Conservation (phyloP, 1,140 invertebrate species). For the Odontomachus brunneus region DNA sequence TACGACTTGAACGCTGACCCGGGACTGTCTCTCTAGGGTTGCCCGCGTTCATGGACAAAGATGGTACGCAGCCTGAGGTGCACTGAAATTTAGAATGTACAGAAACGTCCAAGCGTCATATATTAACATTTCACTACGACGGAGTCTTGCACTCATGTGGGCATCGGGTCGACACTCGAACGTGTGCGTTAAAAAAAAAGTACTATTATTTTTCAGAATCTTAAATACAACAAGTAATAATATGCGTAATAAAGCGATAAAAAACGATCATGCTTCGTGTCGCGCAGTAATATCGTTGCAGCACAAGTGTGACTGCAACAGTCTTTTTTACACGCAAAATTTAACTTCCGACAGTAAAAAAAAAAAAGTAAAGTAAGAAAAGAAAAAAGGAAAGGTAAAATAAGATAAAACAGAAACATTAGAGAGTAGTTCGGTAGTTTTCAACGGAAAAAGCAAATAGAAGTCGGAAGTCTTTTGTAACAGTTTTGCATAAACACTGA, state of each 20-base stretch:
- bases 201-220: slow-evolving; percentile 48
- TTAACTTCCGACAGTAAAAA: too few species aligned
- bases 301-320: not conserved
- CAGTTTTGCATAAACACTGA: slow-evolving; percentile 9
- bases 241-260: slow-evolving; percentile 40
- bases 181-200: slow-evolving; percentile 38
- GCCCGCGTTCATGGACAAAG: slow-evolving; percentile 82
- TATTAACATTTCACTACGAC: slow-evolving; percentile 71
- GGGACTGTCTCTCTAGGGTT: slow-evolving; percentile 80
- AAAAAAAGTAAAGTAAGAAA: too few species aligned
- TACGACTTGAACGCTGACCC: slow-evolving; percentile 79
- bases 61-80: slow-evolving; percentile 81
- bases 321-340: too few species aligned
- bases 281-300: slow-evolving; percentile 27
- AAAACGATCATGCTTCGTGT: slow-evolving; percentile 50
- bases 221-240: slow-evolving; percentile 56
- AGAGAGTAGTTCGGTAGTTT: slow-evolving; percentile 10
- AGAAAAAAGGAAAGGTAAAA: slow-evolving; percentile 26
- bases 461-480: slow-evolving; percentile 15
- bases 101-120: slow-evolving; percentile 78
- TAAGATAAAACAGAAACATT: slow-evolving; percentile 32
- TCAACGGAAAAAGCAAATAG: slow-evolving; percentile 15
- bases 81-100: slow-evolving; percentile 83
- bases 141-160: slow-evolving; percentile 73
- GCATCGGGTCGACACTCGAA: slow-evolving; percentile 73